Evolutionary conservation across 1,140 invertebrate species (phyloP).

Genomic region (Brachionus manjavacas): DNA sequence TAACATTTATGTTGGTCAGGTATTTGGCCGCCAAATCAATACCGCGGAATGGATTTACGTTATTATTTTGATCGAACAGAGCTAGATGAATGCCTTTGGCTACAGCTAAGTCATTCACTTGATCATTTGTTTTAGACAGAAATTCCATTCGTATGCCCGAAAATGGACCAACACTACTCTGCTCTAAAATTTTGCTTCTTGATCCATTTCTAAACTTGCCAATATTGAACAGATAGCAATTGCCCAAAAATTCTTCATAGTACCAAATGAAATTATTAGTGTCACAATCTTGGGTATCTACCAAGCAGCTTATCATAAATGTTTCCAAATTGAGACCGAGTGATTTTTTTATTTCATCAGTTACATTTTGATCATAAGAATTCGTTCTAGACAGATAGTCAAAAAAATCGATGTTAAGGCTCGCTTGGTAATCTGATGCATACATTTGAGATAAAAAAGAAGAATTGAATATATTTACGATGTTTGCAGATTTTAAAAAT

Average conservation of each 20-base stretch:
- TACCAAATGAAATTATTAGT: background rate
- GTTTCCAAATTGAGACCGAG: background rate
- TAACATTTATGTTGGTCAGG: background rate
- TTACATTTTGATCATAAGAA: background rate
- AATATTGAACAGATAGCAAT: conserved; percentile 10
- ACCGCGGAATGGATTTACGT: background rate
- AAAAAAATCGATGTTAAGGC: background rate
- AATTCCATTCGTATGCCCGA: background rate
- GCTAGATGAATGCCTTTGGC: background rate
- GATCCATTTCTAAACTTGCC: background rate
- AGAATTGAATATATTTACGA: background rate
- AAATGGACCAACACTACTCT: background rate
- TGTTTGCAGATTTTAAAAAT: background rate
- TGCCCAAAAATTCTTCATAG: background rate
- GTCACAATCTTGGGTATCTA: background rate
- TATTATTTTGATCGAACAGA: background rate
- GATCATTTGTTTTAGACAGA: background rate
- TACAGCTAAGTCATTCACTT: background rate
- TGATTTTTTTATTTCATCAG: background rate
- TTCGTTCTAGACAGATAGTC: background rate
- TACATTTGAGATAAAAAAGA: background rate
- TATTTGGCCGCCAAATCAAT: background rate
- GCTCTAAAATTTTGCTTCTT: background rate
- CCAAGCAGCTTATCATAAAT: background rate
- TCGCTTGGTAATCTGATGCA: background rate